phyloP scores from a whole-genome alignment of 2,113 vertebrate species.

The Rhagologus leucostigma region DNA sequence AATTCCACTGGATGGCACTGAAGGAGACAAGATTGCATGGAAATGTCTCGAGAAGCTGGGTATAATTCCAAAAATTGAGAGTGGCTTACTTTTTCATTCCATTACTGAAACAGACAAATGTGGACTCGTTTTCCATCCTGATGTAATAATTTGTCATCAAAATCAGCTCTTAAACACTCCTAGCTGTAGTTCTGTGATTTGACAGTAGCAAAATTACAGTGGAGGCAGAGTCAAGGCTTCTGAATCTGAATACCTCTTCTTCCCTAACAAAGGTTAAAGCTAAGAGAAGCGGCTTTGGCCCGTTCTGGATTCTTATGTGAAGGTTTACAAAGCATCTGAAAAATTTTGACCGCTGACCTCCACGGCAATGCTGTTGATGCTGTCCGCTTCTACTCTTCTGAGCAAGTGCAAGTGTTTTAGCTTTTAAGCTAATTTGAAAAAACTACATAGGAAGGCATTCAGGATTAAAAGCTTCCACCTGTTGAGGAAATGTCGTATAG shows the following conservation, averaged over 20 bases:
- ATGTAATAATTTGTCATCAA: constrained; percentile 33
- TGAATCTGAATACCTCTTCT: neutral
- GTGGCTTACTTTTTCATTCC: constrained; percentile 13
- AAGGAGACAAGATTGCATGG: constrained; percentile 49
- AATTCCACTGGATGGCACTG: constrained; percentile 71
- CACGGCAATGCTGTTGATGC: neutral
- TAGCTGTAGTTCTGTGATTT: neutral
- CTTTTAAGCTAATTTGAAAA: neutral
- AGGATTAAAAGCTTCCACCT: constrained; percentile 2
- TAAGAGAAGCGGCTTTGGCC: neutral
- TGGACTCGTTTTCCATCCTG: constrained; percentile 2
- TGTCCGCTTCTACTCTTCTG: neutral
- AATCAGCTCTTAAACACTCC: constrained; percentile 7
- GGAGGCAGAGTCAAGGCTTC: neutral
- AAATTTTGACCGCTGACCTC: neutral
- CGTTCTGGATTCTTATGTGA: neutral
- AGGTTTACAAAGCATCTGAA: neutral
- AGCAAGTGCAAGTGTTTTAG: neutral
- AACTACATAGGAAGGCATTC: neutral
- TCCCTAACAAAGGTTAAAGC: neutral
- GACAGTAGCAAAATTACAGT: neutral
- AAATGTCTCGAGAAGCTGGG: neutral
- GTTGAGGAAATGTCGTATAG: neutral
- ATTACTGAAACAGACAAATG: constrained; percentile 38
- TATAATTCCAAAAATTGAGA: neutral